Evolutionary conservation across 2,888 invertebrate species (phyloP), one percentile per base, ranked within the genome.

Genomic region (Cinara cedri): DNA sequence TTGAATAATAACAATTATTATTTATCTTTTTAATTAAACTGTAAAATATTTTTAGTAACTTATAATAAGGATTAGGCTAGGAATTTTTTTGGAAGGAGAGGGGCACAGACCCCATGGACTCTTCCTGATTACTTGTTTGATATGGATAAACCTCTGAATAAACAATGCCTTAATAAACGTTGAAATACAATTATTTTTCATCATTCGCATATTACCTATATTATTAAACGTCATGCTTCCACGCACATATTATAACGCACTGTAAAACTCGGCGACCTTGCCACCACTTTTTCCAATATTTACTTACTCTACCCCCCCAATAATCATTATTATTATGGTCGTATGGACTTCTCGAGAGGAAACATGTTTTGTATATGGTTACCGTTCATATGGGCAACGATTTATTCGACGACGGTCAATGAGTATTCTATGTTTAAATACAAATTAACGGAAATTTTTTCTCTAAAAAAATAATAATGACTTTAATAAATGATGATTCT

Each of bases 241-340:
- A 19, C 10, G 11, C 19, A 42, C 13, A 13, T 10, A 70, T 11
- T 16, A 44, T 11, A 44, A 34, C 34, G 34, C 34, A 34, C 34
- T 34, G 34, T 34, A 4, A 4, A 34, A 72, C 78, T 44, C 13
- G 78, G 51, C 49, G 78, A 78, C 78, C 78, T 78, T 78, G 78
- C 68, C 68, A 60, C 78, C 78, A 60, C 78, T 70, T 60, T 70
- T 51, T 16, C 9, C 34, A 1, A 1, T 60, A 49, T 78, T 54
- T 66, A 46, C 6, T n/a, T 19, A 54, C 34, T 24, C 55, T 54
- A 21, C 70, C 78, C 68, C 51, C 21, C 74, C 65, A 34, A 4
- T 9, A 1, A 3, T 44, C 3, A 10, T 8, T n/a, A 51, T 54
- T 71, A 10, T 10, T 21, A 19, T 14, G 26, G 46, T 13, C 8